These are phyloP conservation scores for Odobenus rosmarus DNA, from an alignment of 2,113 vertebrate genomes.

Conservation along the genomic window DNA sequence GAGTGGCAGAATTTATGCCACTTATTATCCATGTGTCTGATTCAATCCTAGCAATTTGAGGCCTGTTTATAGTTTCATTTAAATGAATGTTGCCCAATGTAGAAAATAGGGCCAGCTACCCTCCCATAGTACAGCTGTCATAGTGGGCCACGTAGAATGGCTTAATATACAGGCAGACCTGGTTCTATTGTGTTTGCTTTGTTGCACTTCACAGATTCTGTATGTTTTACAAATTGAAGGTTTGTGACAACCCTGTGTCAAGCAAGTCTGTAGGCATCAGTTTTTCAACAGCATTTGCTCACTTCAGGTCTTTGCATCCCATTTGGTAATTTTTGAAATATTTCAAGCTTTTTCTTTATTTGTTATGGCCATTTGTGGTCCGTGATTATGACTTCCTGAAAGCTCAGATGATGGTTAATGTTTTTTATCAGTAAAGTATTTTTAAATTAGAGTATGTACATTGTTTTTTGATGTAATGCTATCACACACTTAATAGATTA, in stretches of 20 bases:
- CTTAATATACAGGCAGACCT: background rate
- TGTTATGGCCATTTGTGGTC: background rate
- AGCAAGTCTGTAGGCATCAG: background rate
- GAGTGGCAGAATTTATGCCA: slow-evolving; percentile 27
- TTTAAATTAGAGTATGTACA: background rate
- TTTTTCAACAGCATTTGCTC: background rate
- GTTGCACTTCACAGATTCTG: background rate
- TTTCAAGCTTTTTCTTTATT: background rate
- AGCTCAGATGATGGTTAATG: background rate
- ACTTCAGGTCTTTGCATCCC: background rate
- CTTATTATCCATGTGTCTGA: slow-evolving; percentile 27
- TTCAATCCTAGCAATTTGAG: background rate
- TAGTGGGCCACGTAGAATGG: background rate
- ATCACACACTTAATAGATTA: background rate
- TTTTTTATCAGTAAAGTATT: background rate
- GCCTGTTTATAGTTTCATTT: slow-evolving; percentile 28
- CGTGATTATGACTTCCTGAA: background rate
- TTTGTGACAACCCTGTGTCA: background rate
- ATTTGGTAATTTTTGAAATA: background rate
- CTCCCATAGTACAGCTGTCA: background rate
- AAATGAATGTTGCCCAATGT: background rate
- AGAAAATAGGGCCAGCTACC: slow-evolving; percentile 19
- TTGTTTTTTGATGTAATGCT: background rate
- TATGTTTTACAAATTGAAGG: background rate
- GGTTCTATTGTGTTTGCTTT: background rate